Conservation (phyloP, 2,888 invertebrate genomes). For the Epistrophella euchroma region DNA sequence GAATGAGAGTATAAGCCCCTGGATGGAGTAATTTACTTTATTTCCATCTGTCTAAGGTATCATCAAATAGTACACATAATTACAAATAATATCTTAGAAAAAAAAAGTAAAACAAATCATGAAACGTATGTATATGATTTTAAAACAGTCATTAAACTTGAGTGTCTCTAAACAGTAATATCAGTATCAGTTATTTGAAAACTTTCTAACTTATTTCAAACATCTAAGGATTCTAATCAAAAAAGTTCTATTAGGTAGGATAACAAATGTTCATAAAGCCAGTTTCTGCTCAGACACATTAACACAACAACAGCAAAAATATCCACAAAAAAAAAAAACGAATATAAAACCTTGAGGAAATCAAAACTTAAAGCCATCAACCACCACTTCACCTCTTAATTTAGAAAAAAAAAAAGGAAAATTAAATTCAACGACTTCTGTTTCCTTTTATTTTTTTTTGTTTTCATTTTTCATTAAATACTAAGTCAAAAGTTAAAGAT, state of each 20-base stretch:
- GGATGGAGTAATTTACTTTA: too few relatives aligned
- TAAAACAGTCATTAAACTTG: background rate
- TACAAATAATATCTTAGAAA: background rate
- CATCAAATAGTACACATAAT: too few relatives aligned
- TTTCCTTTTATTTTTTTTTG: slow-evolving; percentile 10
- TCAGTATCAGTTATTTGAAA: slow-evolving; percentile 18
- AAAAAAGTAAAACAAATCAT: background rate
- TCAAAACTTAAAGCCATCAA: slow-evolving; percentile 25
- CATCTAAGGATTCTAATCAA: slow-evolving; percentile 28
- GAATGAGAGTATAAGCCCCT: too few relatives aligned
- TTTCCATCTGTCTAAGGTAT: too few relatives aligned
- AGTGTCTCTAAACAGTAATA: slow-evolving; percentile 20
- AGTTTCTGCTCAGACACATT: slow-evolving; percentile 7
- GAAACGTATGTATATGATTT: background rate
- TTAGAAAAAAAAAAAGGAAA: slow-evolving; percentile 24
- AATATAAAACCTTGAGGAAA: slow-evolving; percentile 3
- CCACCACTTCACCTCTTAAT: slow-evolving; percentile 13
- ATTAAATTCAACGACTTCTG: slow-evolving; percentile 38
- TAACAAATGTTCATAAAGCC: background rate
- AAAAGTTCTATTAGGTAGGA: slow-evolving; percentile 8
- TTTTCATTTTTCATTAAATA: slow-evolving; percentile 21
- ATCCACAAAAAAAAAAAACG: background rate
- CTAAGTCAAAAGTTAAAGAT: slow-evolving; percentile 51
- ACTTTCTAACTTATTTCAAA: slow-evolving; percentile 19
- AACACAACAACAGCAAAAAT: background rate